Percentiles rank a stretch among this genome's conserved stretches.
These are phyloP conservation scores for cat (Felis catus) DNA, from an alignment of 2,113 vertebrate genomes.

Conservation along the genomic window DNA sequence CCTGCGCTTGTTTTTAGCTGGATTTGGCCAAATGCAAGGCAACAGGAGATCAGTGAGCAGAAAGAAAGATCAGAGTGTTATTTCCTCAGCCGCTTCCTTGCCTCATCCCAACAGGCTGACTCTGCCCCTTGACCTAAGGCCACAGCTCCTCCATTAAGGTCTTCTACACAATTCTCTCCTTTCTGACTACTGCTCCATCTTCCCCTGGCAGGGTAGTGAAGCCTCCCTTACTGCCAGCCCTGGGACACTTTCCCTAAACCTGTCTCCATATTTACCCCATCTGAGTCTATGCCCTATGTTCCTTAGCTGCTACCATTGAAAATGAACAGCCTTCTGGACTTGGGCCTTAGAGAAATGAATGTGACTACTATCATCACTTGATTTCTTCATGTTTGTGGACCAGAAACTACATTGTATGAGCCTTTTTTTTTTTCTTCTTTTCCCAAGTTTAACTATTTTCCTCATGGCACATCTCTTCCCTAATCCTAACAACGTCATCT, in stretches of 20 bases:
- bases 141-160: background rate
- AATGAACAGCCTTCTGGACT: background rate
- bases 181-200: background rate
- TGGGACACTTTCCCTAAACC: background rate
- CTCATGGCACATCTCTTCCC: background rate
- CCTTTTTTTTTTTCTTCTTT: background rate
- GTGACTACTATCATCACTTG: background rate
- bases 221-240: background rate
- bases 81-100: background rate
- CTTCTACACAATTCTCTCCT: background rate
- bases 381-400: background rate
- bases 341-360: background rate
- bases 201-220: accelerated
- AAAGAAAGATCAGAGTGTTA: background rate
- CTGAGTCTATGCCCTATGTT: background rate
- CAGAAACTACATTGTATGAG: background rate
- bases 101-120: background rate
- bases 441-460: background rate
- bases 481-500: background rate
- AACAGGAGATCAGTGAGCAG: background rate
- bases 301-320: background rate
- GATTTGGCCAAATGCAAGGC: background rate
- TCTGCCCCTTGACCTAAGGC: background rate
- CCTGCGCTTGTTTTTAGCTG: background rate
- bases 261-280: background rate